Conservation (phyloP, 2,113 vertebrate genomes). For the Castor canadensis region DNA sequence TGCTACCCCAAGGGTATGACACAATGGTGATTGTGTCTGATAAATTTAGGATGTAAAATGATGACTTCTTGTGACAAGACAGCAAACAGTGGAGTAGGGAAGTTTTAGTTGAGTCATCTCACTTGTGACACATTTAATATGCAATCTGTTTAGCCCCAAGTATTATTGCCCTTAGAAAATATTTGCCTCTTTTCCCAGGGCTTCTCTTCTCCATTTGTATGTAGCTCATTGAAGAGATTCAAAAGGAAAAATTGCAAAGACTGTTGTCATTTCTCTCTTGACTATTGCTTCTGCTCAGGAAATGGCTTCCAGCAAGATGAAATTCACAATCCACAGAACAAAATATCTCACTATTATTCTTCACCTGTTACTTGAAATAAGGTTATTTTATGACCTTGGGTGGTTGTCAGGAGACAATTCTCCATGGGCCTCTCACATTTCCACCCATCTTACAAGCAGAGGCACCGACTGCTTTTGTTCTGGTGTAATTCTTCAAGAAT, state of each 20-base stretch:
- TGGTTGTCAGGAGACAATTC: neutral
- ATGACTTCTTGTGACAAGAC: constrained; percentile 37
- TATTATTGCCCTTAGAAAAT: constrained; percentile 43
- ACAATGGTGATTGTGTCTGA: neutral
- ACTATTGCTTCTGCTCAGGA: neutral
- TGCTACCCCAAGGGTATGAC: neutral
- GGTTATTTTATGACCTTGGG: neutral
- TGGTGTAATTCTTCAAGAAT: neutral
- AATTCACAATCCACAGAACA: neutral
- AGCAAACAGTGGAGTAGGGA: neutral
- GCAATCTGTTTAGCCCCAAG: constrained; percentile 55
- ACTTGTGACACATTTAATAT: constrained; percentile 49
- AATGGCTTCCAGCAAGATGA: neutral
- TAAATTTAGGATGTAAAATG: neutral
- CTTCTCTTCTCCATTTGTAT: neutral
- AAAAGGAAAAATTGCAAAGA: neutral
- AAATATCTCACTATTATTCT: neutral
- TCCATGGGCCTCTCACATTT: neutral
- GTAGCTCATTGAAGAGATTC: constrained; percentile 17
- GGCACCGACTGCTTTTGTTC: neutral
- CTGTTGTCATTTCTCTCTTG: neutral
- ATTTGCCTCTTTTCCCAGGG: neutral
- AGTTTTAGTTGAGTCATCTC: constrained; percentile 47
- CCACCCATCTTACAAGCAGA: neutral
- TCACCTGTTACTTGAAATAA: neutral